phyloP scores from a whole-genome alignment of 1,140 invertebrate genomes.

The Dreissena polymorpha region DNA sequence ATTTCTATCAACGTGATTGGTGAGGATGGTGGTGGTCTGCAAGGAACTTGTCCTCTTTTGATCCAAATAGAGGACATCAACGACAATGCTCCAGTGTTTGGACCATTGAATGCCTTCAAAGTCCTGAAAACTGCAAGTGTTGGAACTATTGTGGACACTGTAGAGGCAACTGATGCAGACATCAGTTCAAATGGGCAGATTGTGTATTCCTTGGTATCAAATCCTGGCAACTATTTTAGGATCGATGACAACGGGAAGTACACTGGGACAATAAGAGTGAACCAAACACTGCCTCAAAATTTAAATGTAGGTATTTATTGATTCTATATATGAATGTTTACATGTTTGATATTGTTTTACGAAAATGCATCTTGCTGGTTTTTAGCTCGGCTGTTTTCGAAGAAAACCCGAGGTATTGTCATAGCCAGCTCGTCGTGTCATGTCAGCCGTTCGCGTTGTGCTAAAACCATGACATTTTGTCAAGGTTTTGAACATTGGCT shows the following conservation, averaged over 20 bases:
- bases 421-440: background rate
- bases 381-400: too few species aligned
- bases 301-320: background rate
- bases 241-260: conserved; percentile 29
- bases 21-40: conserved; percentile 31
- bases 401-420: too few species aligned
- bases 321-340: background rate
- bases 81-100: conserved; percentile 98
- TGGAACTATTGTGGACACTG: conserved; percentile 93
- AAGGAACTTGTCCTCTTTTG: conserved; percentile 41
- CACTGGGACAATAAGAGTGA: conserved; percentile 47
- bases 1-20: conserved; percentile 30
- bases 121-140: conserved; percentile 86
- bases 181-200: conserved; percentile 48
- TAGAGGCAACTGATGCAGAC: conserved; percentile 90
- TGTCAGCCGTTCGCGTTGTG: background rate
- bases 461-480: background rate
- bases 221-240: conserved; percentile 31
- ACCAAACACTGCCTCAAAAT: conserved; percentile 83
- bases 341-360: background rate
- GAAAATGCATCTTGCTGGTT: background rate
- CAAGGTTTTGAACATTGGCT: background rate
- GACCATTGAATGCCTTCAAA: conserved; percentile 95
- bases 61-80: conserved; percentile 95
- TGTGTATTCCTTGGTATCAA: conserved; percentile 39